Evolutionary conservation across 2,113 vertebrate genomes (phyloP).

Genomic region (Actenoides hombroni): DNA sequence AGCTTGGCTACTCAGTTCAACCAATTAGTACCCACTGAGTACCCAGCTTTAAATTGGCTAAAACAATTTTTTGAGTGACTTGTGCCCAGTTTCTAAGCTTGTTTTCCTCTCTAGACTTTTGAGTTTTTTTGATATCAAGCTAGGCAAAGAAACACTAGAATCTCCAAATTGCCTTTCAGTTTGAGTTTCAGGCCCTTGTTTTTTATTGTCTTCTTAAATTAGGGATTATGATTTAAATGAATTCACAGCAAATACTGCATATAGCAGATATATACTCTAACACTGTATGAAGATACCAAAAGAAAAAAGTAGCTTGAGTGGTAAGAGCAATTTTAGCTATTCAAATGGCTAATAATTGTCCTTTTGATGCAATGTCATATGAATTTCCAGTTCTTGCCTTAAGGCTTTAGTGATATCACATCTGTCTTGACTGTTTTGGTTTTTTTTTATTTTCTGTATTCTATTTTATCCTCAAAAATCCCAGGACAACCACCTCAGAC

Average conservation of each 20-base stretch:
- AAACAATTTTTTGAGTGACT: background rate
- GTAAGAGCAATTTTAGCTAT: background rate
- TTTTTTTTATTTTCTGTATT: background rate
- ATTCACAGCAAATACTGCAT: background rate
- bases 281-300: background rate
- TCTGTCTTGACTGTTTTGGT: background rate
- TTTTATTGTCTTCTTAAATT: background rate
- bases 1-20: background rate
- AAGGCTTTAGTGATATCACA: background rate
- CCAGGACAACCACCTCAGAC: background rate
- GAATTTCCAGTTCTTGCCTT: background rate
- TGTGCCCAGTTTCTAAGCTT: background rate
- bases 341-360: background rate
- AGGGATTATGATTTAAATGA: background rate
- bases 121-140: accelerated
- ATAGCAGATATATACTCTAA: background rate
- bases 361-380: background rate
- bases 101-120: background rate
- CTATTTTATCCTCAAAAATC: constrained; percentile 8
- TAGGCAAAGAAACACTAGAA: background rate
- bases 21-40: background rate
- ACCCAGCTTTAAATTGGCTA: background rate
- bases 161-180: background rate
- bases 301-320: background rate
- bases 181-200: background rate